A percentile compares a stretch with the other conserved stretches of the same genome.
Conservation (phyloP, 2,797 vertebrate species). For the Sebastes cheni region DNA sequence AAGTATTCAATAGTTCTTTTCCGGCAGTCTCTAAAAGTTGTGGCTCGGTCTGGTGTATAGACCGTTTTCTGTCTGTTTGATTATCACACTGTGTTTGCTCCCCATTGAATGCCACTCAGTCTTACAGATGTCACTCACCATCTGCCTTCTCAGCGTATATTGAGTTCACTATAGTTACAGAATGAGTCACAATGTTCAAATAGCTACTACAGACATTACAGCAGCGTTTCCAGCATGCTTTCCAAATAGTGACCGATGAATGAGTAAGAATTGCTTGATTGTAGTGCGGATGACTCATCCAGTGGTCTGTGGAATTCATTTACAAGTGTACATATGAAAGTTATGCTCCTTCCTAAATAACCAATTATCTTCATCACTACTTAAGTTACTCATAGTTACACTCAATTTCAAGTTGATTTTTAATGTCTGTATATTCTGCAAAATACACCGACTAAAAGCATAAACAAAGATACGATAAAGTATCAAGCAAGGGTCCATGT, state of each 20-base stretch:
- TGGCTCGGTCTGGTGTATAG: background rate
- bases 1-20: background rate
- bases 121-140: conserved; percentile 28
- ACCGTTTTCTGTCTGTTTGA: background rate
- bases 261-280: background rate
- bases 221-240: conserved; percentile 21
- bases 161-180: conserved; percentile 20
- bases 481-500: background rate
- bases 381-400: background rate
- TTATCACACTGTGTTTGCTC: conserved; percentile 11
- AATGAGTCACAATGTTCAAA: background rate
- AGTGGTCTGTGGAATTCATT: background rate
- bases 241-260: conserved; percentile 27
- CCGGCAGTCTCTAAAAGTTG: background rate
- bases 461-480: background rate
- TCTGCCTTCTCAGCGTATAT: conserved; percentile 26
- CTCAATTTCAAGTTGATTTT: background rate
- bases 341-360: background rate
- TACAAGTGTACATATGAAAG: background rate
- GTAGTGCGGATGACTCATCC: conserved; percentile 5
- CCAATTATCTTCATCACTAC: background rate
- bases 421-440: background rate
- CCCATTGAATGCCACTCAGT: conserved; percentile 3
- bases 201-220: conserved; percentile 7
- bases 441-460: background rate